phyloP scores from a whole-genome alignment of 2,797 vertebrate genomes.

The Rhynchotus rufescens region DNA sequence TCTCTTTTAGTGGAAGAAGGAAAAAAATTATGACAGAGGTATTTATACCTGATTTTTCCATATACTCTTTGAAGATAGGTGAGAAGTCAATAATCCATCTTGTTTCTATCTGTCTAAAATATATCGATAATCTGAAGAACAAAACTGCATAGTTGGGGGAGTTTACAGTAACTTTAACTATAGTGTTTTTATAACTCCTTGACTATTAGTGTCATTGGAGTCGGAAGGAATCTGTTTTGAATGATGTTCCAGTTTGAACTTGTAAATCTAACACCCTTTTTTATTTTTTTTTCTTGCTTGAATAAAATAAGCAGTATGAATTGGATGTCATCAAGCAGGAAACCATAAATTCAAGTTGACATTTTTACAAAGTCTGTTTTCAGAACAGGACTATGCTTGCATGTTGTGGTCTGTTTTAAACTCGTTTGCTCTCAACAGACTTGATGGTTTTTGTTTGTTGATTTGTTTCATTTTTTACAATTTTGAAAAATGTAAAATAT shows the following conservation, averaged over 20 bases:
- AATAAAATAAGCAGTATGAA: not conserved
- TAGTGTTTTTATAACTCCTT: not conserved
- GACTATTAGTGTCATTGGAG: not conserved
- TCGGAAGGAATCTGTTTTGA: not conserved
- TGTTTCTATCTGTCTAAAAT: not conserved
- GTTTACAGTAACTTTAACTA: not conserved
- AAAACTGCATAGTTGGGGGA: not conserved
- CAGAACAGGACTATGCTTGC: not conserved
- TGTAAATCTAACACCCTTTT: not conserved
- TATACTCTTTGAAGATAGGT: not conserved
- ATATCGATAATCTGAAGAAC: not conserved
- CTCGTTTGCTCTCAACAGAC: not conserved
- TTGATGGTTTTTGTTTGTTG: not conserved
- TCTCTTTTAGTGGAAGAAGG: not conserved
- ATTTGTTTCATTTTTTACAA: not conserved
- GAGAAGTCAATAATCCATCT: not conserved
- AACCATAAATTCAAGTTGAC: not conserved
- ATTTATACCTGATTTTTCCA: not conserved
- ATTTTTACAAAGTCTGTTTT: not conserved
- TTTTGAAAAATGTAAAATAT: not conserved
- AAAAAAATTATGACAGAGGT: not conserved
- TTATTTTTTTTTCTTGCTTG: not conserved
- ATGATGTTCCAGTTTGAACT: not conserved
- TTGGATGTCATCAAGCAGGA: slow-evolving; percentile 9
- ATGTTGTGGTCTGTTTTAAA: not conserved